A percentile compares a stretch with the other conserved stretches of the same genome.
phyloP scores from a whole-genome alignment of 35 echinoderm and acorn worm genomes.

The Eucidaris tribuloides region DNA sequence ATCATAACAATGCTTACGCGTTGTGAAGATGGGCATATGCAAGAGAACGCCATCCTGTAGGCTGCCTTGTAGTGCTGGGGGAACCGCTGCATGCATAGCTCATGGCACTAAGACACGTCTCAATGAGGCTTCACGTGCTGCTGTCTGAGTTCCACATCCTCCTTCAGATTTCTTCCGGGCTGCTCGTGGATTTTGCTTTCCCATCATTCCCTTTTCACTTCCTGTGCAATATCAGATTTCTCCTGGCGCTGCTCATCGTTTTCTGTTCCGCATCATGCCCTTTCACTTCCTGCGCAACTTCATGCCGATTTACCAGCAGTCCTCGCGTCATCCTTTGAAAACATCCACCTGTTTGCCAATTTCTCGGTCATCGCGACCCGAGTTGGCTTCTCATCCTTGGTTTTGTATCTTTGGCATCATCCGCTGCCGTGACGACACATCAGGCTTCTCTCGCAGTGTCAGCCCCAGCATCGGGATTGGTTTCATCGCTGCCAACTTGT shows the following conservation, averaged over 20 bases:
- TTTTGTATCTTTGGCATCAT: no score
- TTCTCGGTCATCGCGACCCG: no score
- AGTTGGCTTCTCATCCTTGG: no score
- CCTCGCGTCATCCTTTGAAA: not conserved
- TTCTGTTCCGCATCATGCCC: not conserved
- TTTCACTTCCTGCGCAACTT: not conserved
- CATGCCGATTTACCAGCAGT: not conserved
- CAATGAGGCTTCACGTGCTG: slow-evolving; percentile 34
- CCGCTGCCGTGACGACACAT: not conserved
- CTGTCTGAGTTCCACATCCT: not conserved
- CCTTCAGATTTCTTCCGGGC: not conserved
- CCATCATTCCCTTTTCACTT: not conserved
- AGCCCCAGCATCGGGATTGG: no score
- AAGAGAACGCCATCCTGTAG: slow-evolving; percentile 69
- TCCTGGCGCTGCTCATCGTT: not conserved
- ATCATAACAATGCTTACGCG: no score
- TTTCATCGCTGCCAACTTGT: no score
- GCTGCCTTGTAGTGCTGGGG: slow-evolving; percentile 97
- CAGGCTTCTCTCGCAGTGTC: not conserved
- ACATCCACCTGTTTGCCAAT: no score
- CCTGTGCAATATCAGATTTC: not conserved
- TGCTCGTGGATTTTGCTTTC: not conserved
- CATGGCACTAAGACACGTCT: slow-evolving; percentile 69
- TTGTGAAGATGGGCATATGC: slow-evolving; percentile 32
- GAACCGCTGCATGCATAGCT: slow-evolving; percentile 74